Evolutionary conservation across 2,888 invertebrate species (phyloP).

Genomic region (Auanema freiburgensis): DNA sequence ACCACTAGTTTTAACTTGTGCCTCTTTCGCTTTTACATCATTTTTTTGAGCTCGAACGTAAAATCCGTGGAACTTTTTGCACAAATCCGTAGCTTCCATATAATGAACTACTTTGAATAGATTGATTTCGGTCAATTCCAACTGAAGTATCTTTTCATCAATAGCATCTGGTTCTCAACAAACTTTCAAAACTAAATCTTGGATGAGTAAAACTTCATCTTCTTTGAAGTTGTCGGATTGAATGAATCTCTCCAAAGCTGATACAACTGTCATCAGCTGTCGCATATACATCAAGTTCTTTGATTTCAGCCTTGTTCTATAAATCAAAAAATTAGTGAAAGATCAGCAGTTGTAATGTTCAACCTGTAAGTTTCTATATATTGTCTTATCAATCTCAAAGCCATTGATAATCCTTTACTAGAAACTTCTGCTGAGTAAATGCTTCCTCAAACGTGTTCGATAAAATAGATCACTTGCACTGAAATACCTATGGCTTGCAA

Average conservation of each 20-base stretch:
- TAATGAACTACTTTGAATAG: conserved; percentile 50
- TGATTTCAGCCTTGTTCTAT: conserved; percentile 28
- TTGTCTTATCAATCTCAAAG: conserved; percentile 39
- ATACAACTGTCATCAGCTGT: conserved; percentile 35
- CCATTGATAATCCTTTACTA: conserved; percentile 27
- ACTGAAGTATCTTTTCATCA: conserved; percentile 23
- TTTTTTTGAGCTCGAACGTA: conserved; percentile 25
- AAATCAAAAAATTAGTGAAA: conserved; percentile 8
- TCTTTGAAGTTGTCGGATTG: conserved; percentile 6
- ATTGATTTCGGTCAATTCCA: conserved; percentile 45
- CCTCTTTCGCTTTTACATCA: conserved; percentile 10
- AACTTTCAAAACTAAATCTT: conserved; percentile 31
- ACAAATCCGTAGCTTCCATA: conserved; percentile 48
- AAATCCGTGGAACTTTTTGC: conserved; percentile 53
- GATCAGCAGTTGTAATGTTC: not conserved
- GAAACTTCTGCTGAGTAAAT: conserved; percentile 44
- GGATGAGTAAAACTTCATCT: conserved; percentile 32
- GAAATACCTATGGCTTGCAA: conserved; percentile 80
- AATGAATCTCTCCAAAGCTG: conserved; percentile 22
- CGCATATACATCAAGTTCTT: conserved; percentile 51
- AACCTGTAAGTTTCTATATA: conserved; percentile 36
- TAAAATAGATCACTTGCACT: not conserved
- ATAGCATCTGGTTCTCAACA: not conserved
- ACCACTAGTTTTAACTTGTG: conserved; percentile 30
- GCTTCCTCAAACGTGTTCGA: conserved; percentile 23